Conservation (phyloP, 2,113 vertebrate species). For the Ahaetulla prasina region DNA sequence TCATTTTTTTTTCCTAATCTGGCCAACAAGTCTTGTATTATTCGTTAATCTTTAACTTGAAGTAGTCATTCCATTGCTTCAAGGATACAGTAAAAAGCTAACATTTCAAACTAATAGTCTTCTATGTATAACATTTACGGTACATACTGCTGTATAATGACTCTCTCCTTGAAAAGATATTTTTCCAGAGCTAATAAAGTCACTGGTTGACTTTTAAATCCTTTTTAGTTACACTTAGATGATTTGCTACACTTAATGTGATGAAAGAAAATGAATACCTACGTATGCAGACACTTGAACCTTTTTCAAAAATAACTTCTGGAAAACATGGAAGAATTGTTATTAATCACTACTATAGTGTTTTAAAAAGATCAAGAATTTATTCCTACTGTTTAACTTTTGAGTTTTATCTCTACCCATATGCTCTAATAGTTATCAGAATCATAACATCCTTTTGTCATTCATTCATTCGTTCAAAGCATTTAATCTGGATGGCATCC, state of each 20-base stretch:
- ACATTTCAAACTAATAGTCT: constrained; percentile 38
- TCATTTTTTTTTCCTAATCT: neutral
- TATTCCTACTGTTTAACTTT: neutral
- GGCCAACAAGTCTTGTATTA: neutral
- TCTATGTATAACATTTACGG: constrained; percentile 33
- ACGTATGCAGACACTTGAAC: neutral
- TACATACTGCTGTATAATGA: constrained; percentile 37
- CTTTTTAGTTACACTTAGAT: constrained; percentile 37
- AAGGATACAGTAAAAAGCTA: constrained; percentile 16
- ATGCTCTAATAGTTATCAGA: neutral
- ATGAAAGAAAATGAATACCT: constrained; percentile 32
- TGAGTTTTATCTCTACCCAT: neutral
- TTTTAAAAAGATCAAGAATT: neutral
- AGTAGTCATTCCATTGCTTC: neutral
- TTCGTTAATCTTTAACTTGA: constrained; percentile 7
- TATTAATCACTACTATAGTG: neutral
- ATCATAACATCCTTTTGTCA: neutral
- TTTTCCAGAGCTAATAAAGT: constrained; percentile 33
- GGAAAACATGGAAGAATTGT: neutral
- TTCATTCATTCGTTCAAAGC: neutral
- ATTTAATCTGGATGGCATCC: neutral
- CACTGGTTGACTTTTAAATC: constrained; percentile 28
- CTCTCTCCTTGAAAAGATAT: neutral
- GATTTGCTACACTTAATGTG: constrained; percentile 10
- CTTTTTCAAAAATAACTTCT: neutral